These are phyloP conservation scores for Hypomesus transpacificus DNA, from an alignment of 2,113 vertebrate species.

Conservation along the genomic window DNA sequence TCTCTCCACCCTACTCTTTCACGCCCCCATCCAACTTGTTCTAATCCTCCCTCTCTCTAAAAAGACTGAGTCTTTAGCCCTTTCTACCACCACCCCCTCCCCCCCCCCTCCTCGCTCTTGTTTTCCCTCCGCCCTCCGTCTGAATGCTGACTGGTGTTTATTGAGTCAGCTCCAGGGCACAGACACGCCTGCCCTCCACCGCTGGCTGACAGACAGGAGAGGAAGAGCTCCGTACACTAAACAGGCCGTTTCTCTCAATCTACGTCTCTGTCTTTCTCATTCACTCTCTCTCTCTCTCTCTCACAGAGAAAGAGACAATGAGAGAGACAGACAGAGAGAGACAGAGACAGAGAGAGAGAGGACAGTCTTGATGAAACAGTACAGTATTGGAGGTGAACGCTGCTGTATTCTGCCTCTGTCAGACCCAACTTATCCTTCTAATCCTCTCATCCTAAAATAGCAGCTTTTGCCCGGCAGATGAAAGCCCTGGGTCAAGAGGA, in stretches of 20 bases:
- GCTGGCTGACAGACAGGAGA: neutral
- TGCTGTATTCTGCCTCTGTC: no score
- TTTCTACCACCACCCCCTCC: constrained; percentile 18
- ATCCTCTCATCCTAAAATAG: no score
- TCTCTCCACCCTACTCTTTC: neutral
- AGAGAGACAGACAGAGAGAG: neutral
- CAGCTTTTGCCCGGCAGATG: no score
- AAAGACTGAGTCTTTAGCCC: constrained; percentile 11
- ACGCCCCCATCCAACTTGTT: neutral
- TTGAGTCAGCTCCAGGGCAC: neutral
- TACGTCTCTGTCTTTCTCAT: no score
- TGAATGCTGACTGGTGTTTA: constrained; percentile 1
- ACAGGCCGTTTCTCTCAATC: no score
- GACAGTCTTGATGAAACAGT: no score
- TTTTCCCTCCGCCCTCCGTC: constrained; percentile 13
- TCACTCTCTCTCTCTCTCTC: neutral
- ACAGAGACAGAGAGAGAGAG: no score
- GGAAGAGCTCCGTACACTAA: neutral
- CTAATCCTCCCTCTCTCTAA: constrained; percentile 1
- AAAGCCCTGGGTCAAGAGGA: no score
- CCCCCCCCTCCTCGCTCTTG: neutral
- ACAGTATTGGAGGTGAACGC: no score
- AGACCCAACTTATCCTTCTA: no score
- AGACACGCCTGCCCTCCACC: neutral
- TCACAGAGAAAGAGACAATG: neutral